phyloP scores from a whole-genome alignment of 2,797 vertebrate genomes.

The Phoebastria nigripes region DNA sequence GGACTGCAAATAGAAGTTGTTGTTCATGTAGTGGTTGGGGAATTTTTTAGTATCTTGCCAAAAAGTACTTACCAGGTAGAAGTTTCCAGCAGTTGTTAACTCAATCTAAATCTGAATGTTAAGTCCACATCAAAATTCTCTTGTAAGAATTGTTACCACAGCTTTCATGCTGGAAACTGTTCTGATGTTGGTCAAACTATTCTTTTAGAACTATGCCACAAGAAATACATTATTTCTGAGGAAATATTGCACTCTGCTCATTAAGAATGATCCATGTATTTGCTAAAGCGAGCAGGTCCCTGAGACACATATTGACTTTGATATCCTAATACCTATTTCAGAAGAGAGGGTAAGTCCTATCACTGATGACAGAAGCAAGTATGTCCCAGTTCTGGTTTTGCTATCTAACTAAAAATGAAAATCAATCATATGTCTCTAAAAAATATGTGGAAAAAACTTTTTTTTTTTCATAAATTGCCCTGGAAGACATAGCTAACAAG shows the following conservation, averaged over 20 bases:
- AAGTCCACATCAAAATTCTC: neutral
- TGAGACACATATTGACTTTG: neutral
- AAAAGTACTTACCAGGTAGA: neutral
- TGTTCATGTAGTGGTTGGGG: neutral
- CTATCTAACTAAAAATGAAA: neutral
- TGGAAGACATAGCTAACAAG: neutral
- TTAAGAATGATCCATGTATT: neutral
- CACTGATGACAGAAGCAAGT: neutral
- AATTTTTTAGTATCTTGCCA: neutral
- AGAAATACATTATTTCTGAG: neutral
- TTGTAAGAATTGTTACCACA: neutral
- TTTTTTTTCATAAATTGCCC: neutral
- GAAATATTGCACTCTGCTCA: neutral
- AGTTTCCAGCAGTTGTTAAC: neutral
- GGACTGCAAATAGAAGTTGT: neutral
- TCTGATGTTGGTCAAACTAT: neutral
- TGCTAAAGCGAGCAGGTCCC: fast-evolving
- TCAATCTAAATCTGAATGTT: neutral
- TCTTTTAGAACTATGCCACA: neutral
- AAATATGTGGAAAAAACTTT: fast-evolving
- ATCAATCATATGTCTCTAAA: neutral
- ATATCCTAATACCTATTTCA: neutral
- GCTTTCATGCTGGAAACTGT: neutral
- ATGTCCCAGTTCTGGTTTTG: neutral
- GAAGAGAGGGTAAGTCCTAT: neutral